Percentiles rank a stretch among this genome's conserved stretches.
phyloP scores from a whole-genome alignment of 2,888 invertebrate genomes.

The Dexiosoma caninum region DNA sequence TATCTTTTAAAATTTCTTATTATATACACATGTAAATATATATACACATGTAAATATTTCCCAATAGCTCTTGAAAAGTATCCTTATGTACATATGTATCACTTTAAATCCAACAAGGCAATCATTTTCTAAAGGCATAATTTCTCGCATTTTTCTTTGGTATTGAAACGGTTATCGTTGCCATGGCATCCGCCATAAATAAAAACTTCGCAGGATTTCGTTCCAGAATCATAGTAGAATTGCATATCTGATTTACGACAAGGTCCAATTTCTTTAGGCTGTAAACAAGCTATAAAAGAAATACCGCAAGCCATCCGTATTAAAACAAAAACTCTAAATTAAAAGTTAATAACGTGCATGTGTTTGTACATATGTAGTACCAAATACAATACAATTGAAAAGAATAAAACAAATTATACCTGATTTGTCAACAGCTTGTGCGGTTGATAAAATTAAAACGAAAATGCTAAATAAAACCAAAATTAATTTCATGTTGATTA shows the following conservation, averaged over 20 bases:
- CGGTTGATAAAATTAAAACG: slow-evolving; percentile 58
- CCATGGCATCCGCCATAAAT: slow-evolving; percentile 69
- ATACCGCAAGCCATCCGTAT: no score
- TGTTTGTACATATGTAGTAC: background rate
- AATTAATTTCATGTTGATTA: slow-evolving; percentile 51
- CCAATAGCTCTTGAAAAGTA: no score
- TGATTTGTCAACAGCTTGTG: slow-evolving; percentile 63
- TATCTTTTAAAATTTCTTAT: no score
- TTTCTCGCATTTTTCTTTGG: slow-evolving; percentile 65
- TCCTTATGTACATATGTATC: background rate
- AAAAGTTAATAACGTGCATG: background rate
- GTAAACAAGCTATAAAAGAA: slow-evolving; percentile 65
- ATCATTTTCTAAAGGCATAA: slow-evolving; percentile 59
- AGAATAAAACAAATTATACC: slow-evolving; percentile 43
- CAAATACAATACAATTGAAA: background rate
- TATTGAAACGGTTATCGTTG: slow-evolving; percentile 67
- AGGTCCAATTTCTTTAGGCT: slow-evolving; percentile 66
- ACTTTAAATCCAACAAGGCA: background rate
- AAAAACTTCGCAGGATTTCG: slow-evolving; percentile 66
- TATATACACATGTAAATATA: background rate
- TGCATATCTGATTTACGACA: slow-evolving; percentile 64
- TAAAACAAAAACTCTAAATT: background rate
- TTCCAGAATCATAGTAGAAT: slow-evolving; percentile 64
- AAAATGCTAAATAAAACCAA: slow-evolving; percentile 62
- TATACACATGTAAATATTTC: no score